These are phyloP conservation scores for Polypterus bichir DNA, from an alignment of 2,113 vertebrate genomes.

Conservation along the genomic window DNA sequence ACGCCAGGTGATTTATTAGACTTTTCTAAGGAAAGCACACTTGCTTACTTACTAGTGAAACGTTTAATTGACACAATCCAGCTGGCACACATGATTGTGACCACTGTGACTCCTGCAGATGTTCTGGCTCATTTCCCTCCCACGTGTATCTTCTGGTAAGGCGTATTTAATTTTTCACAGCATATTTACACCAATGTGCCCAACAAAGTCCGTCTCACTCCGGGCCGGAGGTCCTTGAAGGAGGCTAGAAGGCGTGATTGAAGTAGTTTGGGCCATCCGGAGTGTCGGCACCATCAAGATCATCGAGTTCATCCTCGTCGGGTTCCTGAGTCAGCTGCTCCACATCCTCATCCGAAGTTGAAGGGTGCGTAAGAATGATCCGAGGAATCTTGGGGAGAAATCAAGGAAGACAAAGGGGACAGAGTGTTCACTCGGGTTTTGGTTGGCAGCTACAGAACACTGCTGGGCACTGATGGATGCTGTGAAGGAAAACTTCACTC, in stretches of 20 bases:
- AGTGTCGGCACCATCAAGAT: conserved; percentile 22
- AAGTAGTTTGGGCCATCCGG: conserved; percentile 31
- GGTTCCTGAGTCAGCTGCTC: conserved; percentile 46
- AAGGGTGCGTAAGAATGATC: conserved; percentile 69
- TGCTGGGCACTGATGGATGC: too few species aligned
- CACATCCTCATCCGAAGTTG: conserved; percentile 63
- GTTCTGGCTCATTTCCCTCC: too few species aligned
- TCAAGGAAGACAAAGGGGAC: conserved; percentile 7
- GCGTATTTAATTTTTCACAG: too few species aligned
- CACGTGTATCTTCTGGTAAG: too few species aligned
- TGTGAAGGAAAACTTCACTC: too few species aligned
- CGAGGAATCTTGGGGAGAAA: conserved; percentile 52
- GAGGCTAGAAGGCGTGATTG: conserved; percentile 47
- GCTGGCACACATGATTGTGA: too few species aligned
- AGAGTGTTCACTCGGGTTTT: background rate
- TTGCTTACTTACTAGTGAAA: conserved; percentile 2
- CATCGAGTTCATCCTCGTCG: conserved; percentile 29
- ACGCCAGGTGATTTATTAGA: background rate
- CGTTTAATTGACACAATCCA: conserved; percentile 25
- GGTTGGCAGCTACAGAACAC: too few species aligned
- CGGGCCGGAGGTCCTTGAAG: conserved; percentile 8
- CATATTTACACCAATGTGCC: too few species aligned
- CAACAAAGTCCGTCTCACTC: too few species aligned
- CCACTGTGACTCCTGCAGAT: too few species aligned
- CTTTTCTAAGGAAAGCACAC: background rate